Base-by-base conservation (phyloP, 2,888 invertebrate species). In the Uloborus plumipes region DNA sequence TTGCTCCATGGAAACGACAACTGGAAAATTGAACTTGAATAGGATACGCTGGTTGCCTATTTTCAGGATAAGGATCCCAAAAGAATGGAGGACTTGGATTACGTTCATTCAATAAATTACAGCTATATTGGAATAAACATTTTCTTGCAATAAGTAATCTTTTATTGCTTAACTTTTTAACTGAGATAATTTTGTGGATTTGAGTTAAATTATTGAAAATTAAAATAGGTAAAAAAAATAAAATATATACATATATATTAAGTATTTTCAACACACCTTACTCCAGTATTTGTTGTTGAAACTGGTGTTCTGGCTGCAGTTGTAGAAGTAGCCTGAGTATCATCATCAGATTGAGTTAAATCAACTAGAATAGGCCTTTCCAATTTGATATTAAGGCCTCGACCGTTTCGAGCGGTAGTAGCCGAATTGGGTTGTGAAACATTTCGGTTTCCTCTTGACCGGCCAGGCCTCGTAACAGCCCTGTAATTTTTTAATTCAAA, bases 331-430 rank as follows among this genome's bases (percentile, higher is more conserved):
- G 84, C 51, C 26, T 55, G 70, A n/a, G 80, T 67, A 53, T 84
- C 84, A 76, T 84, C 84, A 76, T 84, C 84, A n/a, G 84, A 80
- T 58, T 84, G 75, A 3, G 84, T 84, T 51, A 84, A 73, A 65
- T 84, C 84, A 22, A 84, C 84, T n/a, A 84, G 55, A 49, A 80
- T 77, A n/a, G 84, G 73, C 53, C 76, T 65, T 39, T 83, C 83
- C 47, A 77, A 15, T 39, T 73, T 77, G 18, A 65, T 69, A 51
- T 51, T 67, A 49, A 66, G n/a, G 31, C 49, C 55, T n/a, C 77
- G 72, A n/a, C 65, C 18, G 47, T 53, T 67, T 49, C 67, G 70
- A 31, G 67, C 61, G n/a, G 72, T 59, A 55, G 58, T 50, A 39
- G 76, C 65, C 9, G 77, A 61, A 53, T 26, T 58, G 50, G 66